These are phyloP conservation scores for Spongilla lacustris DNA, from an alignment of 37 sponge, comb jelly and placozoan genomes.

Conservation along the genomic window DNA sequence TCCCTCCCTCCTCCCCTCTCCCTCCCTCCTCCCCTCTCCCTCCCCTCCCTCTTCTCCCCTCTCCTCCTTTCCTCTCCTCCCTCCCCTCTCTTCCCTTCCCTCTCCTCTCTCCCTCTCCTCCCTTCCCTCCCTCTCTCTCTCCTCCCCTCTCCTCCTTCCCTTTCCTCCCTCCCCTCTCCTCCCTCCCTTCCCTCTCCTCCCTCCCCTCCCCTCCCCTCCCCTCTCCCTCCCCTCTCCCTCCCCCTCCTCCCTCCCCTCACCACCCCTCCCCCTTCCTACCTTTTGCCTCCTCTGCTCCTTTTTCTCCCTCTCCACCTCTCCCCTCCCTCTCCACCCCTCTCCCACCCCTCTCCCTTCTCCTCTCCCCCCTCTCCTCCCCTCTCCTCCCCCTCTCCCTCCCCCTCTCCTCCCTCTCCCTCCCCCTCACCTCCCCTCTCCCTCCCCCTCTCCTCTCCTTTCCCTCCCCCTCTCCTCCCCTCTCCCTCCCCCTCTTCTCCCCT, in stretches of 20 bases:
- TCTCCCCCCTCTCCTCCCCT: neutral
- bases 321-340: neutral
- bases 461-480: no score
- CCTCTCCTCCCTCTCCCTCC: neutral
- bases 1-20: no score
- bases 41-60: no score
- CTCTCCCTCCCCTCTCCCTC: neutral
- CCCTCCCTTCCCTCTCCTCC: neutral
- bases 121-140: no score
- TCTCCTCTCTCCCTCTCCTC: no score
- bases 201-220: constrained; percentile 11
- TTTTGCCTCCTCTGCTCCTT: neutral
- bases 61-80: no score
- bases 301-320: constrained; percentile 3
- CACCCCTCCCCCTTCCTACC: neutral
- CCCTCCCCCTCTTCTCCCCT: no score
- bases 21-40: no score
- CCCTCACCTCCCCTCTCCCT: neutral
- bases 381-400: neutral
- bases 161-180: neutral
- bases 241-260: neutral
- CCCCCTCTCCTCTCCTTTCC: neutral
- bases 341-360: neutral
- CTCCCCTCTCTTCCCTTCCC: no score
- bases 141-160: neutral